Conservation (phyloP, 2,113 vertebrate species). For the Tenrec ecaudatus region DNA sequence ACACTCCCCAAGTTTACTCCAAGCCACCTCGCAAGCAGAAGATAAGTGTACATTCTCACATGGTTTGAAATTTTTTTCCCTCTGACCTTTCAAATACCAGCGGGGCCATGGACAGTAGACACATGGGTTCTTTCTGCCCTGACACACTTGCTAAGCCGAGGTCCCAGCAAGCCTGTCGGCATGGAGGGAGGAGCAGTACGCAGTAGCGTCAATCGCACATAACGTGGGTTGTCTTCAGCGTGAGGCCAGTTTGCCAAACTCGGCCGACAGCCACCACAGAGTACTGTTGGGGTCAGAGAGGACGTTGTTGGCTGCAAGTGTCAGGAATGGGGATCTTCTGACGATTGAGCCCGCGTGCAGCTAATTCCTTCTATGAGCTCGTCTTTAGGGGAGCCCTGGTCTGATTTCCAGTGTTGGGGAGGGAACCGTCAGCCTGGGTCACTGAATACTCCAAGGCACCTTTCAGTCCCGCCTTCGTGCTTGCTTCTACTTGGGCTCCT, state of each 20-base stretch:
- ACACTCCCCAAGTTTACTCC: conserved; percentile 42
- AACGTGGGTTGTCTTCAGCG: conserved; percentile 44
- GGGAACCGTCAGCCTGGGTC: too few relatives aligned
- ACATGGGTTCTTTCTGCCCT: not conserved
- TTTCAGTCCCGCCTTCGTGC: fast-evolving
- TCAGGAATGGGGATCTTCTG: not conserved
- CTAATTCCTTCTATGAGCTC: not conserved
- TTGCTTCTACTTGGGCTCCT: not conserved
- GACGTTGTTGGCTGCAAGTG: not conserved
- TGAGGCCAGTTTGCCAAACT: conserved; percentile 58
- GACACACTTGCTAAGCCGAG: conserved; percentile 30
- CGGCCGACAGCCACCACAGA: not conserved
- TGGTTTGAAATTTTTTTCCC: conserved; percentile 33
- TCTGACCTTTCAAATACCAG: conserved; percentile 22
- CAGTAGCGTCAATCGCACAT: conserved; percentile 37
- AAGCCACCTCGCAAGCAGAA: conserved; percentile 30
- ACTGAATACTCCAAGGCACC: not conserved
- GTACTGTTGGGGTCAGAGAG: not conserved
- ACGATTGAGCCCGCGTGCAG: fast-evolving
- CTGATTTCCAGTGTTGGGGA: not conserved
- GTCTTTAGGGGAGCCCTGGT: not conserved
- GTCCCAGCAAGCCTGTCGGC: conserved; percentile 74
- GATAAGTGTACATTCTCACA: not conserved
- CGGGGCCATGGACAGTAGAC: not conserved
- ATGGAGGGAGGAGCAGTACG: conserved; percentile 86